Conservation (phyloP, 1,140 invertebrate species). For the Tribolium castaneum region DNA sequence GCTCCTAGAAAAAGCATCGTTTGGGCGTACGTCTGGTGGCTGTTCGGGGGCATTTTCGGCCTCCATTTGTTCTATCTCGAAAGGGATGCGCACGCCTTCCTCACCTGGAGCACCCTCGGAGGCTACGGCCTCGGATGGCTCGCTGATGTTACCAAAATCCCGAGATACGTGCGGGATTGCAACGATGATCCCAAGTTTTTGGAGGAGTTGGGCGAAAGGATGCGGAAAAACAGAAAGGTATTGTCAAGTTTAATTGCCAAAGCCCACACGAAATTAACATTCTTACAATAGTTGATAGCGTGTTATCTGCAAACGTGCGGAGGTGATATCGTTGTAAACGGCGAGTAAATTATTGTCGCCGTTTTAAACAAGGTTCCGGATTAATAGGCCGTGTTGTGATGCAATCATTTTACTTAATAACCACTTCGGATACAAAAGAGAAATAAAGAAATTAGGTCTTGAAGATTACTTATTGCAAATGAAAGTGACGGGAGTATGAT, state of each 20-base stretch:
- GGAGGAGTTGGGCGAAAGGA: constrained; percentile 72
- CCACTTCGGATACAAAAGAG: not conserved
- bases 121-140: constrained; percentile 91
- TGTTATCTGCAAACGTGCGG: too few relatives aligned
- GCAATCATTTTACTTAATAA: not conserved
- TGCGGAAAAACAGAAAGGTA: constrained; percentile 74
- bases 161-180: constrained; percentile 87
- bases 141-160: constrained; percentile 86
- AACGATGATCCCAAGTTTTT: constrained; percentile 83
- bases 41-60: constrained; percentile 87
- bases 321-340: too few relatives aligned
- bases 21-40: constrained; percentile 91
- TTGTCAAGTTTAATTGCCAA: constrained; percentile 43
- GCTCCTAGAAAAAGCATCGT: constrained; percentile 44
- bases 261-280: not conserved
- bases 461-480: not conserved
- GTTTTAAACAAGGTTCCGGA: not conserved
- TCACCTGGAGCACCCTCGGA: constrained; percentile 88
- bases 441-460: not conserved
- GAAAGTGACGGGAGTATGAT: not conserved
- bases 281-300: not conserved
- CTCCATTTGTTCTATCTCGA: constrained; percentile 92
- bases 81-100: constrained; percentile 89
- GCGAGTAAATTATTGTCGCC: too few relatives aligned
- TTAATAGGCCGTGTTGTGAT: not conserved